phyloP scores from a whole-genome alignment of 2,113 vertebrate genomes.

The Megaceryle maxima region DNA sequence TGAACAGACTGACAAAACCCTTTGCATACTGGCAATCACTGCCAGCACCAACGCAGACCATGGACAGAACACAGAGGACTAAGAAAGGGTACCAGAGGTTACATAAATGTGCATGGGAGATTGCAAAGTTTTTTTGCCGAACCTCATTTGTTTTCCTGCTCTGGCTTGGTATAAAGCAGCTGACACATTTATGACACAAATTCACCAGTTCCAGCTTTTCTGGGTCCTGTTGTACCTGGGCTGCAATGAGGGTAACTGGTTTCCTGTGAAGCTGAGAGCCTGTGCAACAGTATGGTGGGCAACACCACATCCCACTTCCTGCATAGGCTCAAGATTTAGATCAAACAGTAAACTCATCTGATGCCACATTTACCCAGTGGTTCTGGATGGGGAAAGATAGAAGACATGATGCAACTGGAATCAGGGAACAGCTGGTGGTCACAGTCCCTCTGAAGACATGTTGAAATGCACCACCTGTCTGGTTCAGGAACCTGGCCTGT shows the following conservation, averaged over 20 bases:
- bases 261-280: not conserved
- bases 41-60: not conserved
- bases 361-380: not conserved
- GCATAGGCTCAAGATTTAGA: not conserved
- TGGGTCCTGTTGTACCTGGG: not conserved
- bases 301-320: not conserved
- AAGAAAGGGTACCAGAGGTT: not conserved
- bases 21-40: not conserved
- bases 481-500: rapidly evolving
- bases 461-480: not conserved
- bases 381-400: not conserved
- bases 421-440: not conserved
- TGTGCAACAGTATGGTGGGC: not conserved
- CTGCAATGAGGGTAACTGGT: not conserved
- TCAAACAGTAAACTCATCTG: not conserved
- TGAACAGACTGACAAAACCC: not conserved
- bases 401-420: not conserved
- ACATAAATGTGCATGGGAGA: not conserved
- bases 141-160: not conserved
- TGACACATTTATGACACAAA: not conserved
- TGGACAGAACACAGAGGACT: not conserved
- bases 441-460: not conserved
- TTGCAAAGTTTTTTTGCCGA: not conserved
- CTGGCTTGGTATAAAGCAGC: not conserved
- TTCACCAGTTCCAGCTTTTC: not conserved